Evolutionary conservation across 2,797 vertebrate genomes (phyloP).

Genomic region (Clamator glandarius): DNA sequence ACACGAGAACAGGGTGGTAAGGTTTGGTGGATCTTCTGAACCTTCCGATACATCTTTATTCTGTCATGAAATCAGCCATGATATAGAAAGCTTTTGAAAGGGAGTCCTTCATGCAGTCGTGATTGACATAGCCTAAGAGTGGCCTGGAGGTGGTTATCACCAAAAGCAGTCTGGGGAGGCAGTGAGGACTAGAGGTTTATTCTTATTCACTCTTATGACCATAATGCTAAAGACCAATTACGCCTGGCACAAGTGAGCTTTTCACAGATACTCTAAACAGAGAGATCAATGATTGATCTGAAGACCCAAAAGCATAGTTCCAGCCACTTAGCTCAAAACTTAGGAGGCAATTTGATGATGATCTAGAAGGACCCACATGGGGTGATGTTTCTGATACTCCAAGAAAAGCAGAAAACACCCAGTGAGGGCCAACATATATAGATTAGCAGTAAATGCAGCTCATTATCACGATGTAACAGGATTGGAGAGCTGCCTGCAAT

Average conservation of each 20-base stretch:
- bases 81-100: neutral
- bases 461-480: neutral
- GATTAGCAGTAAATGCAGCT: neutral
- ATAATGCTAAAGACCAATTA: neutral
- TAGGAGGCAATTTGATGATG: neutral
- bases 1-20: neutral
- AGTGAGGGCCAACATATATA: accelerated
- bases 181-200: neutral
- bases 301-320: neutral
- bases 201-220: neutral
- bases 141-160: neutral
- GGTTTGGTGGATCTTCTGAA: neutral
- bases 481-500: neutral
- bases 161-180: neutral
- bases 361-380: neutral
- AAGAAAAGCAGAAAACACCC: neutral
- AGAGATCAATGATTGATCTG: neutral
- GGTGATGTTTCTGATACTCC: neutral
- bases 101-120: neutral
- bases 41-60: neutral
- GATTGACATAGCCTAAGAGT: slow-evolving; percentile 22
- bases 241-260: neutral
- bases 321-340: neutral
- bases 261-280: neutral
- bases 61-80: neutral